A percentile compares a stretch with the other conserved stretches of the same genome.
These are phyloP conservation scores for Fopius arisanus DNA, from an alignment of 1,140 invertebrate species.

Conservation along the genomic window DNA sequence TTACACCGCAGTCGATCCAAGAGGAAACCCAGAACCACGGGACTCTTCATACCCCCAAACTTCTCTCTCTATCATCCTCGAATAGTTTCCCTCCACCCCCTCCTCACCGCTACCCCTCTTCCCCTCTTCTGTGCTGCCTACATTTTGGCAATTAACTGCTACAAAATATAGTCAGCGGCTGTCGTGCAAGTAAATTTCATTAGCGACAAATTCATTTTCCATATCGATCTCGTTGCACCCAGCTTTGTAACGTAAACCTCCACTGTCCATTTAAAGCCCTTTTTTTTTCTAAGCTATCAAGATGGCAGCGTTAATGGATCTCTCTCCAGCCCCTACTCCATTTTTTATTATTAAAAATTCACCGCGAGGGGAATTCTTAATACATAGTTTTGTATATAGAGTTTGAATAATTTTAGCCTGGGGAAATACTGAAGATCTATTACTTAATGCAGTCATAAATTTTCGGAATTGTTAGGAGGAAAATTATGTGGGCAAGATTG, in stretches of 20 bases:
- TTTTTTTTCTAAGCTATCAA: neutral
- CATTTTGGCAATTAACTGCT: neutral
- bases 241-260: neutral
- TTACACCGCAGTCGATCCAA: constrained; percentile 16
- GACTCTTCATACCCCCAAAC: neutral
- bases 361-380: neutral
- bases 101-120: neutral
- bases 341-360: neutral
- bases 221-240: neutral
- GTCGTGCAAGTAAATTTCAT: neutral
- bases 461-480: neutral
- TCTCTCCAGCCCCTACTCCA: neutral
- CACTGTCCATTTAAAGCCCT: neutral
- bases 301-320: neutral
- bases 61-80: neutral
- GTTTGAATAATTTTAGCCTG: neutral
- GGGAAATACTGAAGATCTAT: neutral
- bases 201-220: neutral
- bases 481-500: neutral
- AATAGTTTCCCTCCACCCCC: neutral
- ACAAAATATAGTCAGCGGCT: neutral
- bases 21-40: neutral
- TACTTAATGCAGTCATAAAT: neutral
- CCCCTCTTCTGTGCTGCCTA: neutral
- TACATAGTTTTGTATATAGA: neutral